Base-by-base conservation (phyloP, 2,797 vertebrate genomes). In the Phataginus tricuspis region DNA sequence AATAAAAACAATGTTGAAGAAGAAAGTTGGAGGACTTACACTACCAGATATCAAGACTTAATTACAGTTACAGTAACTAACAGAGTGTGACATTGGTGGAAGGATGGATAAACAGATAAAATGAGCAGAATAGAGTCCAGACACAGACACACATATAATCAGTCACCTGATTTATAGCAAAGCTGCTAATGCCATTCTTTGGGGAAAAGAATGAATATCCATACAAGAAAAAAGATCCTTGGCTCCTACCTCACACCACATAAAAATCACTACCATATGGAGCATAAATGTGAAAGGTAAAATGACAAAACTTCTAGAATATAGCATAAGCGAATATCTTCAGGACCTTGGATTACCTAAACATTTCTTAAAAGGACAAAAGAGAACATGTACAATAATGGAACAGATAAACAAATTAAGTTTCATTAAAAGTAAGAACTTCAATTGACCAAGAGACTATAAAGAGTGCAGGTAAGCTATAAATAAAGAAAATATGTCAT, bases 1-100 rank as follows among this genome's bases (percentile, higher is more conserved):
- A 90, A 9, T 78, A 21, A 95, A 91, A 88, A 90, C 11, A 69
- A 53, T 82, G 10, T 85, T 86, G 45, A 96, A 80, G 72, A 49
- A 66, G 16, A 68, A 85, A 85, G 34, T 23, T 83, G 8, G 61
- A 90, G 10, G 39, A 51, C 23, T 79, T 64, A 86, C 1, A 53
- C 7, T 16, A 80, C 0, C 16, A 55, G 42, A 63, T 57, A 82
- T 57, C 14, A 31, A 66, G 51, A 74, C 68, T 59, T 86, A 68
- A 64, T 72, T 82, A 63, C 0, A 61, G 57, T 34, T 34, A 39
- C 1, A 69, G 37, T 53, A 39, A 84, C 5, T 34, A 53, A 31
- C 69, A 88, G 39, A 39, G 1, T 14, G 13, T 45, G 21, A 7
- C 18, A 64, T 21, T 23, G 7, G 19, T 31, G 0, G n/a, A 59